Evolutionary conservation across 1,140 invertebrate genomes (phyloP).

Genomic region (Lerema accius): DNA sequence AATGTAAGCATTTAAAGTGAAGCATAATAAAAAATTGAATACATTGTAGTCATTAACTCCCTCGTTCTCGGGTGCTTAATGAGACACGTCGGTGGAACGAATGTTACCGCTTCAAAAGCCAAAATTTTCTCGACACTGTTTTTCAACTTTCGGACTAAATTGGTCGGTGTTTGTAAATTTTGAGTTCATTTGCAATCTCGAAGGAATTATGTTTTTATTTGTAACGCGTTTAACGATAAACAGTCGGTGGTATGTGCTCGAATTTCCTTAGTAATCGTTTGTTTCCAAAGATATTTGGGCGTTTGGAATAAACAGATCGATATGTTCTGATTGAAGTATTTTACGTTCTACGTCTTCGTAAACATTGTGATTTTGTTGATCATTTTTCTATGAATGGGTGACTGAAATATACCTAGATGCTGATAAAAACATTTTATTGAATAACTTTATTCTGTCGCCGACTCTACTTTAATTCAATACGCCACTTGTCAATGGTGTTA

Average conservation of each 20-base stretch:
- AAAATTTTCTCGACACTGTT: conserved; percentile 18
- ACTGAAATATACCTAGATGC: too few species aligned
- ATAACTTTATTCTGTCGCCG: too few species aligned
- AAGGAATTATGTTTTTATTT: conserved; percentile 19
- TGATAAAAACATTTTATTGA: too few species aligned
- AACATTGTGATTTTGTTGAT: not conserved
- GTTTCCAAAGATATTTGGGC: conserved; percentile 13
- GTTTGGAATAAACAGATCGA: conserved; percentile 9
- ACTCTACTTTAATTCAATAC: too few species aligned
- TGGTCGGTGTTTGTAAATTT: conserved; percentile 21
- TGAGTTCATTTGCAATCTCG: conserved; percentile 15
- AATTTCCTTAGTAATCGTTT: not conserved
- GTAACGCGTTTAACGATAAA: conserved; percentile 4
- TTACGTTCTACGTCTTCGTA: not conserved
- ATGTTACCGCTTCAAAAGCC: conserved; percentile 14
- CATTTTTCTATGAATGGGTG: not conserved
- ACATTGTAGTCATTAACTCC: not conserved
- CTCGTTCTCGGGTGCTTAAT: not conserved
- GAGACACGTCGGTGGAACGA: not conserved
- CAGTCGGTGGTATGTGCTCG: not conserved
- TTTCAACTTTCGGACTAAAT: conserved; percentile 22
- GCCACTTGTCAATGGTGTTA: too few species aligned
- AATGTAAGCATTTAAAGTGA: too few species aligned
- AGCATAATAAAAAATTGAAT: not conserved
- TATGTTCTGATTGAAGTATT: not conserved